Base-by-base conservation (phyloP, 2,113 vertebrate genomes). In the Patagioenas fasciata region DNA sequence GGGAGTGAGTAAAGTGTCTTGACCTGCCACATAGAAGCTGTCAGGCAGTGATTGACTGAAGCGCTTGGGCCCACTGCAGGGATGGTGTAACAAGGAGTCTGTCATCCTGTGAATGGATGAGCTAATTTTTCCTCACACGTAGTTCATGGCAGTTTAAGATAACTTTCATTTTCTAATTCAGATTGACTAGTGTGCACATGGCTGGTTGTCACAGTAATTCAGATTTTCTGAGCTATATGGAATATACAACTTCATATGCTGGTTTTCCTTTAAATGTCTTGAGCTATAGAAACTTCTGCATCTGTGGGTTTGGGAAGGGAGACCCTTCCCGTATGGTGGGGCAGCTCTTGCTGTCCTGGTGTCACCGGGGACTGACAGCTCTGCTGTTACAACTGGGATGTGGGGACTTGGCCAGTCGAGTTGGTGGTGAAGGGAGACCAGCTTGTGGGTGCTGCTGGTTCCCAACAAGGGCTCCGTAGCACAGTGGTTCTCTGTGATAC, bases 311-410 rank as follows among this genome's bases (percentile, higher is more conserved):
- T 48, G 61, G 38, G 34, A 9, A 12, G 72, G 65, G n/a, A 58
- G 71, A 18, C 60, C 20, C 48, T 44, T 24, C 3, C 32, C 4
- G 0, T 13, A 20, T 3, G 3, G 58, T 2, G 71, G 58, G 80
- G 5, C 42, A 16, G 34, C 56, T 36, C 47, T 23, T 9, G 50
- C 19, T 50, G 54, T 47, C 26, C 47, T 20, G 36, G 4, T 48
- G 29, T 66, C 6, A 31, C 2, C 23, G 71, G 38, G 31, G 25
- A 54, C 31, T 10, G 8, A 0, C 42, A 47, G 0, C 53, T 51
- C 42, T 40, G 47, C 58, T 6, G 40, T 36, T 73, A 25, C 57
- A 48, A 73, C 81, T 64, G 28, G 42, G 2, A 8, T 11, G 1
- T 1, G 3, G 42, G 29, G 20, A 7, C 19, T 67, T 56, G 83